Conservation (phyloP, 1,140 invertebrate genomes). For the Sminthurinus signatus region DNA sequence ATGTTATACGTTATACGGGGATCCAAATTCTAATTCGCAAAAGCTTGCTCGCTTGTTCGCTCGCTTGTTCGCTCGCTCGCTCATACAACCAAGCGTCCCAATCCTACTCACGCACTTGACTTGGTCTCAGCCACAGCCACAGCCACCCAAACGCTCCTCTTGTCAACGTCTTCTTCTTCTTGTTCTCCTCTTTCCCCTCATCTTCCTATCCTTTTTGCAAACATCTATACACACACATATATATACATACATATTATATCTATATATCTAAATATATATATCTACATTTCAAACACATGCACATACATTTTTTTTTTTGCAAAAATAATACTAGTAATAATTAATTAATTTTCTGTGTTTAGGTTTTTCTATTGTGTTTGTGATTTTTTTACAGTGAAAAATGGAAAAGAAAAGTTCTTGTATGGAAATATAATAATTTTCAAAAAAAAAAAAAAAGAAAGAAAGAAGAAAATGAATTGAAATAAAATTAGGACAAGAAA, state of each 20-base stretch:
- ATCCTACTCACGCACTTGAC: conserved; percentile 36
- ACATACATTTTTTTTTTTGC: background rate
- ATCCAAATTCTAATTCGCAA: conserved; percentile 15
- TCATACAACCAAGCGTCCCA: background rate
- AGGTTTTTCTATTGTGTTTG: too few relatives aligned
- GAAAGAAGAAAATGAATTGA: too few relatives aligned
- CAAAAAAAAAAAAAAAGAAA: too few relatives aligned
- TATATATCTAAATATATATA: too few relatives aligned
- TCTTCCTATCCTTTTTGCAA: background rate
- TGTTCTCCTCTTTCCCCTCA: background rate
- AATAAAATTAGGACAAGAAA: too few relatives aligned
- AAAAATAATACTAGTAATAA: background rate
- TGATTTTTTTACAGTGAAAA: too few relatives aligned
- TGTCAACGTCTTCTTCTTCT: background rate
- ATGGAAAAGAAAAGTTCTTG: too few relatives aligned
- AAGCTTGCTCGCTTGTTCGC: too few relatives aligned
- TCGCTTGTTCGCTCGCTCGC: too few relatives aligned
- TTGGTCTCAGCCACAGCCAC: conserved; percentile 21
- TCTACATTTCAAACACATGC: too few relatives aligned
- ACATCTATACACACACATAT: background rate
- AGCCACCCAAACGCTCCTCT: conserved; percentile 6
- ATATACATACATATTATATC: background rate
- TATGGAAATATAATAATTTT: too few relatives aligned
- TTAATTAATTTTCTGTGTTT: background rate
- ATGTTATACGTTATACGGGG: too few relatives aligned